A percentile compares a stretch with the other conserved stretches of the same genome.
phyloP scores from a whole-genome alignment of 2,888 invertebrate genomes.

The Neoaliturus tenellus region DNA sequence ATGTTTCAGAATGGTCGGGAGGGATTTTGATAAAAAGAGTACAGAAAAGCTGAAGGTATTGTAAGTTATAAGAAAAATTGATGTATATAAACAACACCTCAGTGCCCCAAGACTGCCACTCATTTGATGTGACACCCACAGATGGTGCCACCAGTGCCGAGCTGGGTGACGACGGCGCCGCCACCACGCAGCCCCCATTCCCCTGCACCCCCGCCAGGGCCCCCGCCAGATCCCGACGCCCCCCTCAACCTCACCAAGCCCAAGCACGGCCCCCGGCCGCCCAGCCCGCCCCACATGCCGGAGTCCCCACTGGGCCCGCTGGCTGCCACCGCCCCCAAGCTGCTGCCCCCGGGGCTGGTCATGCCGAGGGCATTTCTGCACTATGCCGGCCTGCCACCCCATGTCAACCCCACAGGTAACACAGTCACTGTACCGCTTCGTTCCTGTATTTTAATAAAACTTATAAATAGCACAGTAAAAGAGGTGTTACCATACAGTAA shows the following conservation, averaged over 20 bases:
- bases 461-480: no score
- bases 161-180: conserved; percentile 69
- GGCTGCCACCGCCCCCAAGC: conserved; percentile 76
- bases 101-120: no score
- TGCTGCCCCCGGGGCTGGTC: conserved; percentile 77
- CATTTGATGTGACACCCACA: not conserved
- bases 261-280: conserved; percentile 72
- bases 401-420: conserved; percentile 73
- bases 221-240: conserved; percentile 82
- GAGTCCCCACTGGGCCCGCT: conserved; percentile 73
- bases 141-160: conserved; percentile 51
- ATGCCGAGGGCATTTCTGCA: conserved; percentile 78
- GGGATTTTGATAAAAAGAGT: no score
- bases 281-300: conserved; percentile 73
- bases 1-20: no score
- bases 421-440: no score
- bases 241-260: conserved; percentile 95
- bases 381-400: conserved; percentile 77
- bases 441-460: no score
- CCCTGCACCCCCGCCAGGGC: conserved; percentile 69
- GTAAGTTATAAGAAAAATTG: no score
- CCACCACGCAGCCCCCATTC: conserved; percentile 63
- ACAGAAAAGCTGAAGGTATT: no score
- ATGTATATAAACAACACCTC: no score
- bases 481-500: no score